A percentile compares a stretch with the other conserved stretches of the same genome.
phyloP scores from a whole-genome alignment of 2,888 invertebrate species.

The Adineta ricciae region DNA sequence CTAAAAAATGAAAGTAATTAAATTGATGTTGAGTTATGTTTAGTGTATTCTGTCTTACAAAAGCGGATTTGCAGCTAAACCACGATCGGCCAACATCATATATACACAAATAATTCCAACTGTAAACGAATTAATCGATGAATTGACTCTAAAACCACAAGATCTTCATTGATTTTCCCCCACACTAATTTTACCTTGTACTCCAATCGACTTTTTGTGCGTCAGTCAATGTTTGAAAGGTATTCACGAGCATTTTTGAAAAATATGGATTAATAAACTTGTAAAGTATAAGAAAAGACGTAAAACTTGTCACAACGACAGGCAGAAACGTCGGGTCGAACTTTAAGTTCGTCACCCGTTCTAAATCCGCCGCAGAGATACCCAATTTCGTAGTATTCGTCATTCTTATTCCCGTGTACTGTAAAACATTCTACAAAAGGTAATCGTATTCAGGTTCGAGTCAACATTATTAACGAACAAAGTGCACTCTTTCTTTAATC shows the following conservation, averaged over 20 bases:
- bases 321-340: background rate
- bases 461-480: too few species aligned
- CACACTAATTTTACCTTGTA: background rate
- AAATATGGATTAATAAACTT: background rate
- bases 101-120: slow-evolving; percentile 44
- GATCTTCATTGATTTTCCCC: slow-evolving; percentile 28
- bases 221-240: background rate
- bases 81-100: slow-evolving; percentile 41
- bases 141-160: slow-evolving; percentile 39
- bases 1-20: slow-evolving; percentile 25
- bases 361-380: background rate
- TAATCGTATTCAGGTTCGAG: background rate
- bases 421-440: background rate
- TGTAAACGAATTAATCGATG: slow-evolving; percentile 43
- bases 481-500: too few species aligned
- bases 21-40: background rate
- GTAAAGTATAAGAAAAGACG: background rate
- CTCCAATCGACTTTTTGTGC: slow-evolving; percentile 31
- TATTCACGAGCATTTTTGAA: background rate
- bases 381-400: background rate
- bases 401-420: background rate
- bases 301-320: background rate
- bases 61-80: slow-evolving; percentile 40
- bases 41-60: background rate
- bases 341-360: background rate